These are phyloP conservation scores for Lucinisca nassula DNA, from an alignment of 2,888 invertebrate species.

Conservation along the genomic window DNA sequence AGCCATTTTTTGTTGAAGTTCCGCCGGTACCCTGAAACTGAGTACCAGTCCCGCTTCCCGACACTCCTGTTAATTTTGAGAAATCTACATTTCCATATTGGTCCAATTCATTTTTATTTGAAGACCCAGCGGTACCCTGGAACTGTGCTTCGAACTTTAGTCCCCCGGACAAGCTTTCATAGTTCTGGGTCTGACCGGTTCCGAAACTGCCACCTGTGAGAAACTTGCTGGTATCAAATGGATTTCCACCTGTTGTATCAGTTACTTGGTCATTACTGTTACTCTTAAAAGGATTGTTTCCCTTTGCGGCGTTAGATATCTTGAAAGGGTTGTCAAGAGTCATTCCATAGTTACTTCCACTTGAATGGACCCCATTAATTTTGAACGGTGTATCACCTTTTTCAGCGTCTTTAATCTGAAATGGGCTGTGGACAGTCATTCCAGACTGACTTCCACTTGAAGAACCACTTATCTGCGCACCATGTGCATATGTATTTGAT, in stretches of 20 bases:
- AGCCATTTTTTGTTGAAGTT: neutral
- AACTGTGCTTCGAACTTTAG: neutral
- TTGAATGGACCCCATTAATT: too few species aligned
- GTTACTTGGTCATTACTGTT: neutral
- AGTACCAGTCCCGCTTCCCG: neutral
- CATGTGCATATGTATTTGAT: too few species aligned
- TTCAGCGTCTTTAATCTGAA: neutral
- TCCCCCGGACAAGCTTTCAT: neutral
- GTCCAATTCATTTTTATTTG: conserved; percentile 29
- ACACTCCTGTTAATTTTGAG: neutral
- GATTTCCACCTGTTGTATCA: neutral
- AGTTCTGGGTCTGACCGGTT: neutral
- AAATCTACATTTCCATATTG: conserved; percentile 55
- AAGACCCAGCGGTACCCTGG: neutral
- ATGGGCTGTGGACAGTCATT: neutral
- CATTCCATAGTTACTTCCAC: neutral
- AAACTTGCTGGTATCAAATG: neutral
- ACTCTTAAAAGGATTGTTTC: neutral
- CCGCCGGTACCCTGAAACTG: neutral
- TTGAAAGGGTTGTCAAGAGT: neutral
- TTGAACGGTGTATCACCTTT: neutral
- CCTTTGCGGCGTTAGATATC: neutral
- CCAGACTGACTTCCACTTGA: neutral
- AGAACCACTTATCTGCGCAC: neutral
- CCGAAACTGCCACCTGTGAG: neutral